Conservation (phyloP, 2,888 invertebrate genomes). For the Xanthorhoe designata region DNA sequence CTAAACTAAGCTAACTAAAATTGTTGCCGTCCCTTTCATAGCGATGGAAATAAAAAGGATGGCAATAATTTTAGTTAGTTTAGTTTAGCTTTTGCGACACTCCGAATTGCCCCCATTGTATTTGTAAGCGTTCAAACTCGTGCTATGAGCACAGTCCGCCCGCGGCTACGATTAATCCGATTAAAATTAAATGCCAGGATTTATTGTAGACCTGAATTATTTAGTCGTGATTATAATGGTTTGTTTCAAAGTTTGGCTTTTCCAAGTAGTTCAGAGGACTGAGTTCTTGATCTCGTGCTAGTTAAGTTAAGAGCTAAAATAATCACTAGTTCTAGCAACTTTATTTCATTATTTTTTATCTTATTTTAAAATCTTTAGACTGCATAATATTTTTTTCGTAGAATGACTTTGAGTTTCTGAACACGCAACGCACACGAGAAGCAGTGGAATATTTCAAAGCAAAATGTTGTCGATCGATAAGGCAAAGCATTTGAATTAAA, state of each 20-base stretch:
- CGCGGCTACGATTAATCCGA: constrained; percentile 23
- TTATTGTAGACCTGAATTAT: constrained; percentile 24
- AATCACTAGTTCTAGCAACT: not conserved
- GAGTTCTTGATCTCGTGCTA: constrained; percentile 4
- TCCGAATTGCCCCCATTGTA: too few species aligned
- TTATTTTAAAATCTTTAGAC: not conserved
- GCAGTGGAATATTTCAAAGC: not conserved
- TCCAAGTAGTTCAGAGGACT: constrained; percentile 5
- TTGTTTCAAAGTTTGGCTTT: constrained; percentile 8
- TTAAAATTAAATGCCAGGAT: constrained; percentile 29
- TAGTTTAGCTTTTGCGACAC: too few species aligned
- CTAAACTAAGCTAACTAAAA: too few species aligned
- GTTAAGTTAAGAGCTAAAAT: not conserved
- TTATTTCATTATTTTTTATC: not conserved
- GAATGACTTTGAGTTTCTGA: not conserved
- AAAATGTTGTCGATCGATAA: constrained; percentile 13
- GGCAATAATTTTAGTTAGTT: too few species aligned
- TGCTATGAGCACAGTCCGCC: constrained; percentile 1
- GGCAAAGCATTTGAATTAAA: constrained; percentile 16
- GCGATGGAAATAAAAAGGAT: too few species aligned
- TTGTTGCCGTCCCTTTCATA: too few species aligned
- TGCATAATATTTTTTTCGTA: not conserved
- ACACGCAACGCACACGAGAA: not conserved
- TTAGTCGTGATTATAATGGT: constrained; percentile 21
- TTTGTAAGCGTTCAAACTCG: not conserved